Conservation (phyloP, 2,888 invertebrate genomes). For the Galerucella nymphaeae region DNA sequence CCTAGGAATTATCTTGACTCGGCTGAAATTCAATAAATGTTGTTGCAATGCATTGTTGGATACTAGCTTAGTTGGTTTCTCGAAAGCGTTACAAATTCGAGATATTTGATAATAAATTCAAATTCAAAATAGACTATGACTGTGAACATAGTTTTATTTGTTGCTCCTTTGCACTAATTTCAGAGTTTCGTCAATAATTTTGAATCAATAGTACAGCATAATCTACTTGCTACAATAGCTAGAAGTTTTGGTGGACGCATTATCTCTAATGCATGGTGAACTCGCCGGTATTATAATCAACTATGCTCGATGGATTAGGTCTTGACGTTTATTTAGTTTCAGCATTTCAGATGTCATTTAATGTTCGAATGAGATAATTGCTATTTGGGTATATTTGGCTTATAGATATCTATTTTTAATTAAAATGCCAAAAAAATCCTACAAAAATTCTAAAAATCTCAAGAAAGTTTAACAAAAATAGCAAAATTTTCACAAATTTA, state of each 20-base stretch:
- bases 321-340: too few relatives aligned
- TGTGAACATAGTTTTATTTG: too few relatives aligned
- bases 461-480: too few relatives aligned
- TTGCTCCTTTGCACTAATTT: too few relatives aligned
- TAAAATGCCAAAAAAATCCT: too few relatives aligned
- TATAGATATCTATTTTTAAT: too few relatives aligned
- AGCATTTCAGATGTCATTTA: too few relatives aligned
- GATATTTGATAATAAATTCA: background rate
- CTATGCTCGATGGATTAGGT: too few relatives aligned
- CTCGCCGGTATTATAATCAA: background rate
- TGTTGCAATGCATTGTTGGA: conserved; percentile 3
- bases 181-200: background rate
- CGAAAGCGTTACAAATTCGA: background rate
- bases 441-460: too few relatives aligned
- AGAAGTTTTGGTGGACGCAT: background rate
- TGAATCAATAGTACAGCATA: background rate
- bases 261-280: background rate
- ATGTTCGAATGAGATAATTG: too few relatives aligned
- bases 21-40: conserved; percentile 3
- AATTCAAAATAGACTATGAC: background rate
- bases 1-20: background rate
- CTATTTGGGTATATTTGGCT: too few relatives aligned
- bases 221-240: background rate
- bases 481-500: too few relatives aligned
- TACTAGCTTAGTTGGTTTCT: background rate